phyloP scores from a whole-genome alignment of 2,888 invertebrate species.

The Phalangium opilio region DNA sequence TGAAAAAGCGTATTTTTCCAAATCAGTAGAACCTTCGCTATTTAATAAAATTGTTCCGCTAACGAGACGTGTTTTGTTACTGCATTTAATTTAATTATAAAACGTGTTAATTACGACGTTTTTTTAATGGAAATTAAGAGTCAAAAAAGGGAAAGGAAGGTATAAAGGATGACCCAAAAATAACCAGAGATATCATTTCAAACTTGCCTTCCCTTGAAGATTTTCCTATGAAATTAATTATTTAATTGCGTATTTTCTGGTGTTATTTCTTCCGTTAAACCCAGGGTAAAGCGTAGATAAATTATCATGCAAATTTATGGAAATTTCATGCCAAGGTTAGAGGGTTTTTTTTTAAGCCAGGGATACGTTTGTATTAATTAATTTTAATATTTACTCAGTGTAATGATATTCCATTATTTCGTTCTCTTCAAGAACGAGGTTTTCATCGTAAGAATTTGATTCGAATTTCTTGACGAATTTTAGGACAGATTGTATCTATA shows the following conservation, averaged over 20 bases:
- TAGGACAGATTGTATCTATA: conserved; percentile 49
- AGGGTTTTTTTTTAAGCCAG: neutral
- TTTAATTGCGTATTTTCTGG: too few relatives aligned
- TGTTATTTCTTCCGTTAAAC: too few relatives aligned
- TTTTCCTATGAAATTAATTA: neutral
- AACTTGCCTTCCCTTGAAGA: neutral
- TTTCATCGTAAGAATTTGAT: conserved; percentile 50
- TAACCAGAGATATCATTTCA: neutral
- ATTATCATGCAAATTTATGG: too few relatives aligned
- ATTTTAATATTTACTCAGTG: conserved; percentile 32
- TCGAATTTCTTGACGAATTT: conserved; percentile 52
- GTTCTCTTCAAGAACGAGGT: conserved; percentile 55
- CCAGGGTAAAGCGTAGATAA: too few relatives aligned
- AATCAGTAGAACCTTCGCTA: conserved; percentile 36
- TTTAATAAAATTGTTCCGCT: conserved; percentile 40
- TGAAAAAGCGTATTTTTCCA: conserved; percentile 86
- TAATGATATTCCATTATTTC: conserved; percentile 72
- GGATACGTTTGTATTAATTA: neutral
- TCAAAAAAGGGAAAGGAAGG: too few relatives aligned
- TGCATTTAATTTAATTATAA: conserved; percentile 19
- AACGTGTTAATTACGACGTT: too few relatives aligned
- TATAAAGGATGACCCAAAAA: conserved; percentile 4
- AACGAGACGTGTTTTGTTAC: conserved; percentile 34
- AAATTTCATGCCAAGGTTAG: too few relatives aligned
- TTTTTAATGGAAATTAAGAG: too few relatives aligned